Percentiles rank a stretch among this genome's conserved stretches.
These are phyloP conservation scores for Protonemura montana DNA, from an alignment of 2,888 invertebrate species.

Conservation along the genomic window DNA sequence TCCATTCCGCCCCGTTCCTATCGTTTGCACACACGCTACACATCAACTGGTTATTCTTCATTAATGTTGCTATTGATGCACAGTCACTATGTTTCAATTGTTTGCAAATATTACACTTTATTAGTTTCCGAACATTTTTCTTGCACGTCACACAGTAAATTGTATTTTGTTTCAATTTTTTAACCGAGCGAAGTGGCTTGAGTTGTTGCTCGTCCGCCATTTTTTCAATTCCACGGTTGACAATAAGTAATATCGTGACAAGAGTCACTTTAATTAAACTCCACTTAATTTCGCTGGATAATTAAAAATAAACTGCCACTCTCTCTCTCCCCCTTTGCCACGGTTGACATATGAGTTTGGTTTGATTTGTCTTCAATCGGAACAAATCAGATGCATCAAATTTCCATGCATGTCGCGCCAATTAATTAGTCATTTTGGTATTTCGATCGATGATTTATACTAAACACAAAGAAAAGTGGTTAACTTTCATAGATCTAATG, in stretches of 20 bases:
- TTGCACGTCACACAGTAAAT: too few species aligned
- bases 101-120: too few species aligned
- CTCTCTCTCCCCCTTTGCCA: neutral
- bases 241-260: slow-evolving; percentile 1
- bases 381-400: neutral
- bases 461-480: neutral
- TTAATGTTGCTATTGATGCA: too few species aligned
- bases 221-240: too few species aligned
- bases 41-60: too few species aligned
- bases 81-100: too few species aligned
- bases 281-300: neutral
- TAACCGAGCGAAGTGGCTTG: too few species aligned
- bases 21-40: too few species aligned
- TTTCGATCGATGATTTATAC: neutral
- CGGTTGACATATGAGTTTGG: neutral
- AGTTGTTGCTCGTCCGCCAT: too few species aligned
- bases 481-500: neutral
- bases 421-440: neutral
- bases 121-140: too few species aligned
- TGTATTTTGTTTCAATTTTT: too few species aligned
- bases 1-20: too few species aligned
- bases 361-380: neutral
- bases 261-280: neutral
- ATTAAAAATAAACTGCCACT: neutral
- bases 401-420: neutral